phyloP scores from a whole-genome alignment of 2,888 invertebrate species.

The Stegana nigrithorax region DNA sequence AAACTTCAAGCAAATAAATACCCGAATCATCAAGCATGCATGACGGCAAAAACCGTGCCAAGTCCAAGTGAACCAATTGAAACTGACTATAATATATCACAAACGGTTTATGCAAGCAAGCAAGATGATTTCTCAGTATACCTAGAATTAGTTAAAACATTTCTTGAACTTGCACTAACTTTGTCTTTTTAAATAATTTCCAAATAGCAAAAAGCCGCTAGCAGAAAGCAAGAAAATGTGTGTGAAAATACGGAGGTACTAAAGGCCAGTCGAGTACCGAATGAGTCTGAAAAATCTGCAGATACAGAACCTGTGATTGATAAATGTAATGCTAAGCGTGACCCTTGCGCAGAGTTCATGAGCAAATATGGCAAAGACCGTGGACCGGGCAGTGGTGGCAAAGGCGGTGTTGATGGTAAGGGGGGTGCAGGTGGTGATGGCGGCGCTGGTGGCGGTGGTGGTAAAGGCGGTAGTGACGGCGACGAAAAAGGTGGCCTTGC shows the following conservation, averaged over 20 bases:
- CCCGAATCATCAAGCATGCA: conserved; percentile 52
- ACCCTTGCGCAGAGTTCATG: conserved; percentile 44
- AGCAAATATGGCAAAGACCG: conserved; percentile 24
- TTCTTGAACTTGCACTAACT: no score
- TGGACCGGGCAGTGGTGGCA: not conserved
- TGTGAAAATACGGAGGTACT: conserved; percentile 41
- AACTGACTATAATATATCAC: not conserved
- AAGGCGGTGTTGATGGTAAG: conserved; percentile 1
- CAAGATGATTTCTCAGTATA: conserved; percentile 1
- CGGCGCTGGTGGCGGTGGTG: not conserved
- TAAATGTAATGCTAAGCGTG: conserved; percentile 18
- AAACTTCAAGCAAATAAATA: conserved; percentile 57
- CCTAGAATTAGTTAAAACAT: no score
- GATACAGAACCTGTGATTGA: conserved; percentile 21
- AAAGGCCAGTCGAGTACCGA: conserved; percentile 22
- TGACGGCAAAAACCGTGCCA: conserved; percentile 29
- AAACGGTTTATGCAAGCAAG: not conserved
- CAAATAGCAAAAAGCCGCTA: not conserved
- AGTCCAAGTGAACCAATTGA: conserved; percentile 5
- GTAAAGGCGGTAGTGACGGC: not conserved
- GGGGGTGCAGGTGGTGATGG: not conserved
- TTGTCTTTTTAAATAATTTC: not conserved
- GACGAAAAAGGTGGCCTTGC: conserved; percentile 18
- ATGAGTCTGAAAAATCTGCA: conserved; percentile 32
- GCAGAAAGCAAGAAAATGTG: not conserved